A percentile compares a stretch with the other conserved stretches of the same genome.
Conservation (phyloP, 2,888 invertebrate genomes). For the Drosophila subquinaria region DNA sequence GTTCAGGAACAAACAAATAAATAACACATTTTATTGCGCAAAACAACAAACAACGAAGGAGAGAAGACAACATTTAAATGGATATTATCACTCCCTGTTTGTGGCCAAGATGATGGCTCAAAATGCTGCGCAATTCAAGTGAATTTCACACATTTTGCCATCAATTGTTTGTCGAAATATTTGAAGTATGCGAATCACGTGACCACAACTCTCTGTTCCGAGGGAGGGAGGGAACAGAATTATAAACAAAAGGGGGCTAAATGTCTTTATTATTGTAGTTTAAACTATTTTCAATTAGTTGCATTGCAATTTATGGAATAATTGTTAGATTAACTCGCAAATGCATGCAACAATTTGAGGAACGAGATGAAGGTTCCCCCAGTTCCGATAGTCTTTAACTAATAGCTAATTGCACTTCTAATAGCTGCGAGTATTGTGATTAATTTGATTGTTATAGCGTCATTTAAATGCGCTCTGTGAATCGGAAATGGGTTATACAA, state of each 20-base stretch:
- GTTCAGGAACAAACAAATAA: slow-evolving; percentile 60
- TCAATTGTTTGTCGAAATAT: slow-evolving; percentile 11
- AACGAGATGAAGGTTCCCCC: slow-evolving; percentile 32
- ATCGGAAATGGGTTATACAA: slow-evolving; percentile 16
- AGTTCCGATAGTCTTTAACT: slow-evolving; percentile 24
- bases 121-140: slow-evolving; percentile 23
- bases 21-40: slow-evolving; percentile 66
- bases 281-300: slow-evolving; percentile 72
- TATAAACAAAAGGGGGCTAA: slow-evolving; percentile 6
- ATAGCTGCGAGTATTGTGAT: slow-evolving; percentile 16
- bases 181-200: slow-evolving; percentile 51
- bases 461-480: slow-evolving; percentile 30
- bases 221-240: not conserved
- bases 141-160: slow-evolving; percentile 29
- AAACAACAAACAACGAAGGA: slow-evolving; percentile 43
- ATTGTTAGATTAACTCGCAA: slow-evolving; percentile 58
- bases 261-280: slow-evolving; percentile 57
- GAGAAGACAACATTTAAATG: slow-evolving; percentile 21
- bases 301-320: slow-evolving; percentile 58
- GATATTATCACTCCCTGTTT: not conserved
- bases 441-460: slow-evolving; percentile 23
- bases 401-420: slow-evolving; percentile 32
- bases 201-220: slow-evolving; percentile 40
- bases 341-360: slow-evolving; percentile 56
- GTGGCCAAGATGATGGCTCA: slow-evolving; percentile 14